These are phyloP conservation scores for Brachymystax lenok DNA, from an alignment of 2,797 vertebrate species.

Conservation along the genomic window DNA sequence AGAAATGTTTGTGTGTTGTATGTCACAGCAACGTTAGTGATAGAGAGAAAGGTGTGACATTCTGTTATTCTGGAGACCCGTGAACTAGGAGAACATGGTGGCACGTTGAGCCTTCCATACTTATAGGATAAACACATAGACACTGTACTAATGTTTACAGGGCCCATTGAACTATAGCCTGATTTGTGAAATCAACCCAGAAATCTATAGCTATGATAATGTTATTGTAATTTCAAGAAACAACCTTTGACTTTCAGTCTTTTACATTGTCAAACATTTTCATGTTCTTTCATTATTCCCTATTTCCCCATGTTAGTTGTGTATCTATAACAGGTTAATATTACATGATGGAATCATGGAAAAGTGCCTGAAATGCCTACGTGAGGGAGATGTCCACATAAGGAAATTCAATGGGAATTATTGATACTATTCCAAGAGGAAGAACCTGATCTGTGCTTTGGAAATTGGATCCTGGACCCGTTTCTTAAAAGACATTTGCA, in stretches of 20 bases:
- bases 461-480: conserved; percentile 69
- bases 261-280: background rate
- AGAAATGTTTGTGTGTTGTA: background rate
- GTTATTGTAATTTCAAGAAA: background rate
- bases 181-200: background rate
- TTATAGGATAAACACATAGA: background rate
- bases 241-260: background rate
- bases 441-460: conserved; percentile 68
- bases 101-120: background rate
- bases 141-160: background rate
- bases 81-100: background rate
- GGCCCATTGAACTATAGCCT: background rate
- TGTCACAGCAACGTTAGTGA: background rate
- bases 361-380: conserved; percentile 65
- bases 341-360: conserved; percentile 15
- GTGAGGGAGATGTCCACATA: conserved; percentile 66
- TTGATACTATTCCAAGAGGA: conserved; percentile 70
- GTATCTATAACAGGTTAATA: background rate
- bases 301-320: background rate
- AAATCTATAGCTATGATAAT: background rate
- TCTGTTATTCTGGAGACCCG: background rate
- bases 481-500: conserved; percentile 59
- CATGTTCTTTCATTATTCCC: background rate
- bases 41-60: background rate
- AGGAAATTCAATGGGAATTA: conserved; percentile 69